Evolutionary conservation across 2,888 invertebrate species (phyloP), one percentile per base, ranked within the genome.

Genomic region (Lacanobia wlatinum): DNA sequence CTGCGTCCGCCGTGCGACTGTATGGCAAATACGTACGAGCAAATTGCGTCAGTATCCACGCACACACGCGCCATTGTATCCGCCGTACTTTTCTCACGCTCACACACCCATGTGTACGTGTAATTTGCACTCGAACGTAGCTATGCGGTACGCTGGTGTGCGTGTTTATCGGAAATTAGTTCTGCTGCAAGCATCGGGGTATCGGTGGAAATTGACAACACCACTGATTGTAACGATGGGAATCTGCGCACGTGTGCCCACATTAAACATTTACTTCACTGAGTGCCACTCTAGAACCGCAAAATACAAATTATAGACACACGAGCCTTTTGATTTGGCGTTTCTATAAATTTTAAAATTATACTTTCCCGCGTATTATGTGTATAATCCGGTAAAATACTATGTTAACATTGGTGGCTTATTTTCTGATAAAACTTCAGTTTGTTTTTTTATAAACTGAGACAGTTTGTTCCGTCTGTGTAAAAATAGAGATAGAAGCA

Each of bases 71-170:
- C 87, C 88, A 91, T 91, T 92, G 92, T 93, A 92, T 93, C 92
- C 93, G 92, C 90, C 89, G 94, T 92, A 93, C 91, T 93, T 95
- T 96, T 96, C 96, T 95, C 96, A 96, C 96, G 95, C 94, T 95
- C 91, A 93, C 94, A 92, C 91, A 92, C 92, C 87, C 90, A 91
- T 89, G 83, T 88, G 87, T 89, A 90, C 84, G 85, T 89, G 90
- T 92, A 94, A 94, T 95, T 93, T 93, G 92, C 92, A 93, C 92
- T 92, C 89, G 87, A 84, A 90, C 87, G 90, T 92, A 89, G 89
- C 86, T 87, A 89, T 85, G 86, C 87, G 84, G 86, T 87, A 83
- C 82, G 73, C 88, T 82, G 89, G 90, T 92, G 91, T 93, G 93
- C 90, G 91, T 90, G 91, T 94, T 93, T 93, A 95, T 95, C 94